Evolutionary conservation across 1,140 invertebrate species (phyloP).

Genomic region (Dreissena rostriformis): DNA sequence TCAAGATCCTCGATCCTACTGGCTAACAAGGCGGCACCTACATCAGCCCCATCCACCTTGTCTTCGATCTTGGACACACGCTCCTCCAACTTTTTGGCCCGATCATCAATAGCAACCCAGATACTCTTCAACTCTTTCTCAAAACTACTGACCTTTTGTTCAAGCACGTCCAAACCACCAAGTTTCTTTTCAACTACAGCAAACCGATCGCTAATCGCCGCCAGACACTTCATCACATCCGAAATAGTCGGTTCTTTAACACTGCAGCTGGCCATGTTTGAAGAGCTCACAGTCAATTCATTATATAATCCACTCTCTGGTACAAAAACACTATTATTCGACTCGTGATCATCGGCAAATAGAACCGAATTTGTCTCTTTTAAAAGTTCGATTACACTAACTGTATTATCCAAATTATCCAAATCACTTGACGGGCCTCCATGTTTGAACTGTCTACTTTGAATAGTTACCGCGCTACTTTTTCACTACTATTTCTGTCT

Average conservation of each 20-base stretch:
- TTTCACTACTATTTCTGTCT: too few species aligned
- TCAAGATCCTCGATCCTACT: slow-evolving; percentile 4
- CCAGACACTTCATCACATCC: slow-evolving; percentile 10
- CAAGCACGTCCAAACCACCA: neutral
- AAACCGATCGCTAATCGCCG: neutral
- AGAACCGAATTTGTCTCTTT: too few species aligned
- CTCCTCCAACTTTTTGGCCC: slow-evolving; percentile 9
- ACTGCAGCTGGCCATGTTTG: neutral
- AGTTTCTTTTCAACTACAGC: neutral
- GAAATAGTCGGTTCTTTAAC: slow-evolving; percentile 1
- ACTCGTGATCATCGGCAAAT: too few species aligned
- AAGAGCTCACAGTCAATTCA: neutral
- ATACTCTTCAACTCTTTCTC: slow-evolving; percentile 27
- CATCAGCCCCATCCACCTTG: slow-evolving; percentile 11
- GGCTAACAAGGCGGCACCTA: neutral
- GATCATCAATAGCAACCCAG: slow-evolving; percentile 13
- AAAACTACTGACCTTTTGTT: slow-evolving; percentile 6
- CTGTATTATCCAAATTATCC: too few species aligned
- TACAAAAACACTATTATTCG: too few species aligned
- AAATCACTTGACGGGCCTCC: too few species aligned
- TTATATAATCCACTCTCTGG: too few species aligned
- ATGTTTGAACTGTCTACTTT: too few species aligned
- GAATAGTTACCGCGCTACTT: too few species aligned
- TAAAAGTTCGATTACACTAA: too few species aligned
- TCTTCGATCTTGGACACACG: slow-evolving; percentile 4